Base-by-base conservation (phyloP, 2,113 vertebrate species). In the Puffinus mauretanicus region DNA sequence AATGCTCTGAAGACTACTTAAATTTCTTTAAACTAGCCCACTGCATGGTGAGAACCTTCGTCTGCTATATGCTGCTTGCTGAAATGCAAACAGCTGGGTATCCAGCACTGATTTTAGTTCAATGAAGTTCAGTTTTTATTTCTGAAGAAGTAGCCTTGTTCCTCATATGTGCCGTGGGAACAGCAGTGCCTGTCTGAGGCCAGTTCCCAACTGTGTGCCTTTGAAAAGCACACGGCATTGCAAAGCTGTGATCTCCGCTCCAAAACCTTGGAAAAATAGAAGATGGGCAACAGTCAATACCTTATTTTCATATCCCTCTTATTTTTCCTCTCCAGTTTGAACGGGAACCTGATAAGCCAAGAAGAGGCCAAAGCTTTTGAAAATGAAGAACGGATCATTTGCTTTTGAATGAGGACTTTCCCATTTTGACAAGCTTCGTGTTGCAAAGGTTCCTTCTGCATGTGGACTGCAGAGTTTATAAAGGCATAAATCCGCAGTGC, bases 291-390 rank as follows among this genome's bases (percentile, higher is more conserved):
- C 15, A 34, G 42, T 32, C 40, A 30, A 29, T 81, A 26, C 60
- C 30, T 78, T 11, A 12, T 17, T 82, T 83, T 83, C 49, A 75
- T 40, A 79, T 73, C 55, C 25, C 40, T 90, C 82, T 95, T 71
- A 12, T 88, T 86, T 67, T 66, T 40, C 47, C 75, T 60, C 38
- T 89, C 38, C 52, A 98, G 98, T 90, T 95, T 98, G 91, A 98
- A 98, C 0, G 98, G 98, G 38, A 98, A 98, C 88, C 85, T 58
- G 47, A 92, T 98, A 67, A 97, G 94, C 65, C 94, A 93, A 26
- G 98, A 98, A 46, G 98, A 98, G 36, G 95, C 96, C 82, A 97
- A 97, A 93, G 96, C 87, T 75, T 98, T 98, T 91, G 96, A 98
- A 86, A 86, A 83, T 1, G 98, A 98, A 76, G 94, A 95, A 64